Percentiles rank a stretch among this genome's conserved stretches.
Conservation (phyloP, 2,888 invertebrate genomes). For the Venusia cambrica region DNA sequence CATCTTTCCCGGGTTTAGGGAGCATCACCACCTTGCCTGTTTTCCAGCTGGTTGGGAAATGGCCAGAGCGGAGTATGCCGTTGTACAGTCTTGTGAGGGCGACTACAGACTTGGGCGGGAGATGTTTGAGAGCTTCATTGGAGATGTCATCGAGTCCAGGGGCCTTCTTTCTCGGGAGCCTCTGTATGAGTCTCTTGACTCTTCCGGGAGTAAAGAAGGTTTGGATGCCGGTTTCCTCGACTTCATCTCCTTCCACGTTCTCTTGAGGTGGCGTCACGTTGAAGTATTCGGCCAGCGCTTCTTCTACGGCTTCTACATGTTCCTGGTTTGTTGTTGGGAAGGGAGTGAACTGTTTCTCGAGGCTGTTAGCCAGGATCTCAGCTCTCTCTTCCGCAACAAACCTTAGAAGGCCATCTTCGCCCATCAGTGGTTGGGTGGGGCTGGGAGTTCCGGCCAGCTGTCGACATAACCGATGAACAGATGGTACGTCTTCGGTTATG, state of each 20-base stretch:
- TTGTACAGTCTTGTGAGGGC: constrained; percentile 23
- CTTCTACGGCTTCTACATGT: neutral
- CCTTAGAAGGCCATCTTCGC: neutral
- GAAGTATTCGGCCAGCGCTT: neutral
- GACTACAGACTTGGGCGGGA: constrained; percentile 18
- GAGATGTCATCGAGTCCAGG: constrained; percentile 8
- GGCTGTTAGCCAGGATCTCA: constrained; percentile 4
- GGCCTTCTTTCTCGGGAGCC: neutral
- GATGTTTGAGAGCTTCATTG: constrained; percentile 19
- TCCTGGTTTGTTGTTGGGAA: neutral
- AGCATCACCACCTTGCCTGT: constrained; percentile 21
- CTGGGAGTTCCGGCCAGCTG: neutral
- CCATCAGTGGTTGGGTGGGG: constrained; percentile 3
- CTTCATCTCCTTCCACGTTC: too few relatives aligned
- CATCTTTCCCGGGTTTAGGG: constrained; percentile 28
- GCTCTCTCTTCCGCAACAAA: constrained; percentile 4
- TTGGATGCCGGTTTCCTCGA: too few relatives aligned
- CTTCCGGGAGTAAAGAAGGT: neutral
- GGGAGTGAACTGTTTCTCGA: constrained; percentile 7
- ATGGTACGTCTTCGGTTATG: constrained; percentile 1
- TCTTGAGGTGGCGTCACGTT: neutral
- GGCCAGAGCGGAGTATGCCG: constrained; percentile 26
- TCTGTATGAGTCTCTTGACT: neutral
- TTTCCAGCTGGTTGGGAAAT: constrained; percentile 22
- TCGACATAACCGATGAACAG: constrained; percentile 2